Base-by-base conservation (phyloP, 2,797 vertebrate species). In the Tinamus major region DNA sequence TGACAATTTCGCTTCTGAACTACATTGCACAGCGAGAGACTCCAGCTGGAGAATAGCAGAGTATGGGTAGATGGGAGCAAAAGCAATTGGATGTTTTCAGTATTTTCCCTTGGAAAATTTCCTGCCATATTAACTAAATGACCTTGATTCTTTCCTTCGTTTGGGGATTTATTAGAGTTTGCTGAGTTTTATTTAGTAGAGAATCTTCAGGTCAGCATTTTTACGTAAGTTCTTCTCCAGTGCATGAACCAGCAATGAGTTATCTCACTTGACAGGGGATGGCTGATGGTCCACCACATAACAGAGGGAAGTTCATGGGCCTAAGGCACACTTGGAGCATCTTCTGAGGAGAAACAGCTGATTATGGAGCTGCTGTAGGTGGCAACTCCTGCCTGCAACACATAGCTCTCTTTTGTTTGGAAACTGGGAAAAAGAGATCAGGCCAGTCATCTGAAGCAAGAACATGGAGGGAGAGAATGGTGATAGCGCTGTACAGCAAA, bases 301-400 rank as follows among this genome's bases (percentile, higher is more conserved):
- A 81, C 0, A 1, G 10, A 64, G 29, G 46, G 69, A 86, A 74
- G 33, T 15, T 23, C 3, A 0, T 9, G 31, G 26, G 33, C 46
- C n/a, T 42, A n/a, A 41, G n/a, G 13, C 29, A 55, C 53, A 31
- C 29, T 31, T 18, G 17, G 29, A 55, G 10, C 27, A 10, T 18
- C 6, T 16, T 55, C 53, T 55, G 29, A 31, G 53, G 53, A 55
- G 53, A 31, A 31, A 31, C 53, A 29, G 16, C 53, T 55, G 53
- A 55, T 55, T 31, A 55, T 71, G 33, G 48, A 79, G 33, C 29
- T 67, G 19, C 4, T 63, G 48, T n/a, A 71, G 14, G 11, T 27
- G 14, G 27, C 9, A 4, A 59, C 15, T 27, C 20, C 31, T 72
- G 37, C 20, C 15, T 20, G 48, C 20, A 78, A 33, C 21, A 78